Evolutionary conservation across 2,888 invertebrate genomes (phyloP).

Genomic region (Syrphus vitripennis): DNA sequence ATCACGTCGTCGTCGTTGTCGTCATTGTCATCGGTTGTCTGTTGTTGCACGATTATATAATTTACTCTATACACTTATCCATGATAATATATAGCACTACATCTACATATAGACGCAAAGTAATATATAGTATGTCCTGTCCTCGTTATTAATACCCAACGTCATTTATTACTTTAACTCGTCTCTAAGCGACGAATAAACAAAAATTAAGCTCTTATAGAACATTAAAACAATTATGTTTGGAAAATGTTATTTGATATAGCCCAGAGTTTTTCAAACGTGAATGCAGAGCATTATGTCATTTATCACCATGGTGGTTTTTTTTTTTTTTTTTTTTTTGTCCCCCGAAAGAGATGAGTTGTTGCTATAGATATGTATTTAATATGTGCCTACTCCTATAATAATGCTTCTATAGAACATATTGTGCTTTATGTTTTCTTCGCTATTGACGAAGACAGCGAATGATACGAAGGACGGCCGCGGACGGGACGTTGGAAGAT

Average conservation of each 20-base stretch:
- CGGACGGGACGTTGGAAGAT: background rate
- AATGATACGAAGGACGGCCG: background rate
- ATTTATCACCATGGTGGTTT: constrained; percentile 31
- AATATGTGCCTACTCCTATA: no score
- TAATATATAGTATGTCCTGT: no score
- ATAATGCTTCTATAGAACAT: constrained; percentile 6
- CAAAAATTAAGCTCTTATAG: constrained; percentile 34
- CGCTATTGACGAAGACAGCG: background rate
- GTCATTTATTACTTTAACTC: constrained; percentile 23
- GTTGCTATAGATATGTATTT: background rate
- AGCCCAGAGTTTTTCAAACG: constrained; percentile 26
- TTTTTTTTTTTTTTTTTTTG: no score
- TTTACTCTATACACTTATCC: background rate
- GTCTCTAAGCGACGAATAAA: constrained; percentile 19
- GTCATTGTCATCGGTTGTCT: background rate
- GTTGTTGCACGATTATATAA: background rate
- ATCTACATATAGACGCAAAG: background rate
- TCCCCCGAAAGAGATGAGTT: no score
- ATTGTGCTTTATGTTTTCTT: background rate
- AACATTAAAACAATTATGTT: constrained; percentile 61
- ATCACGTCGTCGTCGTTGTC: background rate
- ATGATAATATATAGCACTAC: background rate
- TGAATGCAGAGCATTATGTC: constrained; percentile 40
- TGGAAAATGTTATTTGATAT: constrained; percentile 60
- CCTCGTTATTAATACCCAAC: constrained; percentile 12